Conservation (phyloP, 2,888 invertebrate species). For the Phortica okadai region DNA sequence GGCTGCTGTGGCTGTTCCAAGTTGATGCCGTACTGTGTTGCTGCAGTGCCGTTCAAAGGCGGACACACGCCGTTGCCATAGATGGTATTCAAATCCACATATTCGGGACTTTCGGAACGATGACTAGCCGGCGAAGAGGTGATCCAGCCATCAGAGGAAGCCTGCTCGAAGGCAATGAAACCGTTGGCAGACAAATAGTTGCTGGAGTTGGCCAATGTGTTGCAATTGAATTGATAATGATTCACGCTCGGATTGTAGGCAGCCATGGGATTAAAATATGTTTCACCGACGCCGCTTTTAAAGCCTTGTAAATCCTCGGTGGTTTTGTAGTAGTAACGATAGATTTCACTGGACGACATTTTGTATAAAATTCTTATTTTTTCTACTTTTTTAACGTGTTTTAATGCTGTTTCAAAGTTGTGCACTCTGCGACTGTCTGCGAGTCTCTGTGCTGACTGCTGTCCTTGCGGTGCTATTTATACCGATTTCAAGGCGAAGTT, state of each 20-base stretch:
- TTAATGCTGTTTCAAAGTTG: conserved; percentile 8
- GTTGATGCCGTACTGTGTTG: conserved; percentile 34
- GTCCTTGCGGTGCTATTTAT: conserved; percentile 70
- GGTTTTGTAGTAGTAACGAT: conserved; percentile 75
- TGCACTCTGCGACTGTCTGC: conserved; percentile 56
- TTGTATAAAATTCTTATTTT: conserved; percentile 32
- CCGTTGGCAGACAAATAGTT: conserved; percentile 68
- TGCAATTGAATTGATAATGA: conserved; percentile 66
- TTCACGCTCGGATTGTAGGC: conserved; percentile 69
- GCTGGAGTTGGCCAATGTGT: conserved; percentile 57
- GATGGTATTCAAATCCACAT: conserved; percentile 74
- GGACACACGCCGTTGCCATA: conserved; percentile 56
- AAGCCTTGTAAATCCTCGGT: conserved; percentile 74
- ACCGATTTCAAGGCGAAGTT: conserved; percentile 42
- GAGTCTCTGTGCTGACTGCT: conserved; percentile 60
- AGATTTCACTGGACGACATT: conserved; percentile 76
- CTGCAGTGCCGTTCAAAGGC: conserved; percentile 10
- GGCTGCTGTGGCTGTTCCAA: conserved; percentile 53
- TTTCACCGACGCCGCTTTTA: conserved; percentile 60
- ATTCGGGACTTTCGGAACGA: conserved; percentile 76
- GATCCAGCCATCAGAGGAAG: conserved; percentile 76
- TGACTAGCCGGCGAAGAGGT: conserved; percentile 76
- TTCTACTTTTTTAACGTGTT: not conserved
- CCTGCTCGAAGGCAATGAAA: conserved; percentile 74
- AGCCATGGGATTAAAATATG: conserved; percentile 75